Evolutionary conservation across 2,113 vertebrate genomes (phyloP).

Genomic region (Ibidorhyncha struthersii): DNA sequence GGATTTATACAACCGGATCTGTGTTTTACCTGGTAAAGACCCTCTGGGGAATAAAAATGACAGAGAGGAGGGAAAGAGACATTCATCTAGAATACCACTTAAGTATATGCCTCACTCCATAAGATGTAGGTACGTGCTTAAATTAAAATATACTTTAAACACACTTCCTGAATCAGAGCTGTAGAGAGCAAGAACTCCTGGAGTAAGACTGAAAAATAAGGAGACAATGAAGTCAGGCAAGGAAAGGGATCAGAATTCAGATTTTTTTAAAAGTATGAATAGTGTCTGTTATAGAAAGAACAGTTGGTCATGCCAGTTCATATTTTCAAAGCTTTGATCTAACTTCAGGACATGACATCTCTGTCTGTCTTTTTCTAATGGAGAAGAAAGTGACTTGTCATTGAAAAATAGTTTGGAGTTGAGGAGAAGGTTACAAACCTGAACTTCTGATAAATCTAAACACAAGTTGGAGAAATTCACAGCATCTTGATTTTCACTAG

Average conservation of each 20-base stretch:
- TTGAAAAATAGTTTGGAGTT: neutral
- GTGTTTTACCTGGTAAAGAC: constrained; percentile 16
- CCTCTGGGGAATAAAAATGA: neutral
- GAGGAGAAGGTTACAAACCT: neutral
- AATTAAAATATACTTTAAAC: neutral
- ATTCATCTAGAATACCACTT: neutral
- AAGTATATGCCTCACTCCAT: neutral
- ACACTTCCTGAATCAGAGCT: neutral
- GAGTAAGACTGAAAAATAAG: neutral
- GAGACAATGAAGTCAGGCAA: neutral
- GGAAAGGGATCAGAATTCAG: neutral
- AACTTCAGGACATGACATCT: neutral
- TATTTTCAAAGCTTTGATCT: neutral
- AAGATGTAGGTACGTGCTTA: neutral
- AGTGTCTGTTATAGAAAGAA: neutral
- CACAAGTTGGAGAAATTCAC: neutral
- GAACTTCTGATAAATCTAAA: neutral
- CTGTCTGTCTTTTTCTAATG: neutral
- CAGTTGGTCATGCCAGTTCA: neutral
- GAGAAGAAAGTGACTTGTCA: neutral
- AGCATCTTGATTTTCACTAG: neutral
- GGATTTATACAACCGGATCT: neutral
- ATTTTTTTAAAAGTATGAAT: neutral
- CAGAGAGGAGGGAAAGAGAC: neutral
- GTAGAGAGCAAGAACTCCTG: neutral